phyloP scores from a whole-genome alignment of 1,140 invertebrate genomes.

The Lamellibrachia luymesi region DNA sequence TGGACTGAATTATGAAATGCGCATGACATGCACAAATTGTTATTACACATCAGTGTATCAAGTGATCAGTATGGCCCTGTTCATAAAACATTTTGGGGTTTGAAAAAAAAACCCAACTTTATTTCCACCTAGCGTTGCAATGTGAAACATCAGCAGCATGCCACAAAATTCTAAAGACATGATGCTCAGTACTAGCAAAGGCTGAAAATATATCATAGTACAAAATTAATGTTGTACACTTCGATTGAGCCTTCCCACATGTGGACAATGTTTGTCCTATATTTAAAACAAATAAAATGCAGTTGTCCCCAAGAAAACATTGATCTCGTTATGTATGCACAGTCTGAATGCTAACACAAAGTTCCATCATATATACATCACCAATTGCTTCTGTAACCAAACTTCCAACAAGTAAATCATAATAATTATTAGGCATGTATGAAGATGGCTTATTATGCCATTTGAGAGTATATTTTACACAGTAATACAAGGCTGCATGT shows the following conservation, averaged over 20 bases:
- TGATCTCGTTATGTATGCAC: background rate
- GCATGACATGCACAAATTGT: background rate
- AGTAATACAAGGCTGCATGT: no score
- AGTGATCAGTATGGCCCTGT: background rate
- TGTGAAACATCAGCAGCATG: background rate
- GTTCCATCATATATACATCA: no score
- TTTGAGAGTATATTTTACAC: no score
- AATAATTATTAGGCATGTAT: no score
- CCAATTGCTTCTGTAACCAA: no score
- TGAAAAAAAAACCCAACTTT: background rate
- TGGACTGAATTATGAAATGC: background rate
- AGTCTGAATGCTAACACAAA: no score
- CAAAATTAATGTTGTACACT: background rate
- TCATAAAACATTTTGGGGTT: background rate
- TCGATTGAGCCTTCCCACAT: background rate
- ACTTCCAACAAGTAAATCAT: no score
- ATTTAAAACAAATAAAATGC: background rate
- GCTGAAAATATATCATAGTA: no score
- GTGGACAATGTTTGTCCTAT: background rate
- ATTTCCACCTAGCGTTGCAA: background rate
- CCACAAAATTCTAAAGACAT: background rate
- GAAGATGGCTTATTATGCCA: no score
- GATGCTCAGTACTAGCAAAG: background rate
- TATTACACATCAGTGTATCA: background rate
- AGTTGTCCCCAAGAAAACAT: background rate